phyloP scores from a whole-genome alignment of 2,797 vertebrate species.

The Microctenopoma stevenorrisi region DNA sequence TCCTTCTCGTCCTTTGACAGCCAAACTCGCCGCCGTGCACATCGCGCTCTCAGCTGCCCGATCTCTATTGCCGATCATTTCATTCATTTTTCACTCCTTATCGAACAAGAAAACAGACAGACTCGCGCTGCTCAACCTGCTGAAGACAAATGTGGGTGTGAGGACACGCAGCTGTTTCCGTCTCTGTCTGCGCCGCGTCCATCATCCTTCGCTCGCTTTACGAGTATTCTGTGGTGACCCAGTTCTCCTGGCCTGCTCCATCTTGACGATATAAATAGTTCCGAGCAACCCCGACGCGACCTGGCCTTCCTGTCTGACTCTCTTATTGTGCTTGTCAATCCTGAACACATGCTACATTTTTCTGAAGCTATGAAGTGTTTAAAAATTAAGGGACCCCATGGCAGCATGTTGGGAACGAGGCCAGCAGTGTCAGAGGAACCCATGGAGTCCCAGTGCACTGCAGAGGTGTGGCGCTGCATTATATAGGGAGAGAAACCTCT shows the following conservation, averaged over 20 bases:
- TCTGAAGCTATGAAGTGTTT: slow-evolving; percentile 61
- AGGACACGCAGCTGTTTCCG: slow-evolving; percentile 9
- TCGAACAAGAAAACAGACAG: slow-evolving; percentile 44
- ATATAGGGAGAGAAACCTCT: slow-evolving; percentile 54
- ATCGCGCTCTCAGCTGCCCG: slow-evolving; percentile 27
- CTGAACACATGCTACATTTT: slow-evolving; percentile 49
- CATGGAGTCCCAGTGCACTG: slow-evolving; percentile 26
- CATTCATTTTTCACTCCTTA: slow-evolving; percentile 27
- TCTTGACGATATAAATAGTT: slow-evolving; percentile 58
- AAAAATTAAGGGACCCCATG: slow-evolving; percentile 62
- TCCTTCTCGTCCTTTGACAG: slow-evolving; percentile 58
- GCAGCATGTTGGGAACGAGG: slow-evolving; percentile 30
- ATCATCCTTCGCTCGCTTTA: slow-evolving; percentile 24
- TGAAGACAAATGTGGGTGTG: slow-evolving; percentile 21
- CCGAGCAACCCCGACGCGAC: slow-evolving; percentile 1
- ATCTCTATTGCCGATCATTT: slow-evolving; percentile 46
- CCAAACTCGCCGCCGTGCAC: slow-evolving; percentile 6
- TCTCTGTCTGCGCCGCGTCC: background rate
- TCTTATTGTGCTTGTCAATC: slow-evolving; percentile 28
- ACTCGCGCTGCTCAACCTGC: slow-evolving; percentile 6
- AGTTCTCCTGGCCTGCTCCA: slow-evolving; percentile 28
- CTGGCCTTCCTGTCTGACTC: slow-evolving; percentile 24
- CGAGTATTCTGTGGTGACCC: slow-evolving; percentile 23
- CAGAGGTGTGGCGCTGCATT: slow-evolving; percentile 68
- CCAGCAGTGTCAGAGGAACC: slow-evolving; percentile 46